A percentile compares a stretch with the other conserved stretches of the same genome.
phyloP scores from a whole-genome alignment of 2,113 vertebrate species.

The Proterorhinus semilunaris region DNA sequence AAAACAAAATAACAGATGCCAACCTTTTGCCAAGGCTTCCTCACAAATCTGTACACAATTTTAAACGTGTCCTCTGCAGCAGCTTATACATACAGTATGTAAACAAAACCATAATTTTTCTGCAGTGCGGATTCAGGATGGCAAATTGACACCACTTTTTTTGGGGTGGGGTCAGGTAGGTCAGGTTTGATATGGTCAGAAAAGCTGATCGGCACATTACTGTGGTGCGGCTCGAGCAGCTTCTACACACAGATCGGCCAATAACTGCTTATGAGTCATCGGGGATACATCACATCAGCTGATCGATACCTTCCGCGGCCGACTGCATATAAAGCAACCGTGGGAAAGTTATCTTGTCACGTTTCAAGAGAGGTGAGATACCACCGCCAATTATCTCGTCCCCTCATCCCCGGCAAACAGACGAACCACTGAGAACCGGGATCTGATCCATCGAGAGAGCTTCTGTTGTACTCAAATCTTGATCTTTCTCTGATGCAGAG shows the following conservation, averaged over 20 bases:
- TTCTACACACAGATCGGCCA: slow-evolving; percentile 42
- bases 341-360: slow-evolving; percentile 68
- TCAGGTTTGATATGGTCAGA: too few relatives aligned
- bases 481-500: neutral
- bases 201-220: too few relatives aligned
- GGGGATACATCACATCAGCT: slow-evolving; percentile 49
- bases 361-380: slow-evolving; percentile 50
- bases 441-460: slow-evolving; percentile 20
- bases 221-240: neutral
- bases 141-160: too few relatives aligned
- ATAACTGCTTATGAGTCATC: slow-evolving; percentile 37
- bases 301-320: slow-evolving; percentile 62
- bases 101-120: too few relatives aligned
- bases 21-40: too few relatives aligned
- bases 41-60: too few relatives aligned
- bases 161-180: too few relatives aligned
- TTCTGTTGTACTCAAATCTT: neutral
- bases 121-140: too few relatives aligned
- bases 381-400: slow-evolving; percentile 57
- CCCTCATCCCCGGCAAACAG: slow-evolving; percentile 13
- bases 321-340: slow-evolving; percentile 62
- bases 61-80: too few relatives aligned
- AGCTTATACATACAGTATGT: too few relatives aligned
- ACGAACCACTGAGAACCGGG: slow-evolving; percentile 12
- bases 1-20: too few relatives aligned